Evolutionary conservation across 2,888 invertebrate genomes (phyloP), one percentile per base, ranked within the genome.

Genomic region (Troides oblongomaculatus): DNA sequence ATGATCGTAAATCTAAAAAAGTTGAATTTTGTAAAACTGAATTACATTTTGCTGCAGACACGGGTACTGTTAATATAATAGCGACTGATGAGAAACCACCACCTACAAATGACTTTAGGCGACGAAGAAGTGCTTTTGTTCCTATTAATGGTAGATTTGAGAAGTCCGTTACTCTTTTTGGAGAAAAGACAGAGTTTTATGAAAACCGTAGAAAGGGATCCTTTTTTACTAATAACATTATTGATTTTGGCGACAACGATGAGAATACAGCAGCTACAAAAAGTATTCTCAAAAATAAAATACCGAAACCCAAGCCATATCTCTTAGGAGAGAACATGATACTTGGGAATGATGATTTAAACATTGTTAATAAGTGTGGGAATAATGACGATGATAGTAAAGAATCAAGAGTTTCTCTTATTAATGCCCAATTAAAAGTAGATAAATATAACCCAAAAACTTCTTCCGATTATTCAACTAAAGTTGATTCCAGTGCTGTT

Each of bases 1-100:
- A 73, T 70, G 92, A 92, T 63, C 90, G 92, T 76, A 94, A 92
- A 81, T 89, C 93, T 1, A 96, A 97, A 83, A 96, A 94, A 85
- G 97, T 97, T 0, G 97, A 96, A 79, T 97, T 97, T 85, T 96
- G 97, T 81, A 97, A 97, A 89, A 97, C 97, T 0, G 97, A 97
- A 89, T 95, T 97, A 39, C 97, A 97, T 84, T 97, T 97, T 83
- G 96, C 97, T 0, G 96, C 96, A 21, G 97, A 97, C 81, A 96
- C 97, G 1, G 97, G 97, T 0, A 95, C 95, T 77, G 96, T 97
- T 0, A 97, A 97, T 81, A 97, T 97, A 71, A 97, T 97, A 50
- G 97, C 97, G 81, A 97, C 97, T 0, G 97, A 97, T 84, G 96
- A 96, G 73, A 97, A 97, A 83, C 97, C 97, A 61, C 97, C 97